Base-by-base conservation (phyloP, 2,888 invertebrate genomes). In the Lasioglossum pauxillum region DNA sequence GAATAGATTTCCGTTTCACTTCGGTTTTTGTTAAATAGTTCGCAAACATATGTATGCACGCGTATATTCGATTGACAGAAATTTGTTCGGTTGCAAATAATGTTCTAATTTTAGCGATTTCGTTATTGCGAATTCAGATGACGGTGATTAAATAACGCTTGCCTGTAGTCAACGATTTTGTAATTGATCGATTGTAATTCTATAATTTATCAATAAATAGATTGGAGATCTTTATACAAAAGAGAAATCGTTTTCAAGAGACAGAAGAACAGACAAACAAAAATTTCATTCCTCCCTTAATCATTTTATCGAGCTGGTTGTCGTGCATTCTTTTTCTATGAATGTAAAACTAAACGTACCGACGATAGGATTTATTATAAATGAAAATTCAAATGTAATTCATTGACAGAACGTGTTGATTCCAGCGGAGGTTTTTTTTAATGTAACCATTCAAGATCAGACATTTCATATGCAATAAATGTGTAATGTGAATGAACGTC, bases 1-100 rank as follows among this genome's bases (percentile, higher is more conserved):
- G 67, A 35, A 67, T 35, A 67, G 23, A 31, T 67, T 67, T 67
- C 67, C 31, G 35, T 35, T 67, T 67, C 35, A 67, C 67, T 67
- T 60, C 14, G 10, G 27, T 60, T 27, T 60, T 27, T 60, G 14
- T 60, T 14, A 60, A 60, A 27, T 14, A 14, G 12, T 60, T 60
- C 14, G 14, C 27, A 27, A 60, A 60, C n/a, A 27, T 60, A n/a
- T 53, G 23, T 53, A 16, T 23, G 14, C 14, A 14, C 44, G 23
- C 49, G 53, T 53, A n/a, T 1, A 19, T 10, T 23, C 0, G 8
- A 53, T 1, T 8, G 23, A 53, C 23, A 23, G 7, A 8, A 53
- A 23, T 53, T 53, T n/a, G 23, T 53, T 53, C 23, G 53, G 53
- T 53, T 53, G 53, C 53, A n/a, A 53, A n/a, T 53, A 53, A 23